Evolutionary conservation across 2,113 vertebrate species (phyloP).

Genomic region (Podiceps cristatus): DNA sequence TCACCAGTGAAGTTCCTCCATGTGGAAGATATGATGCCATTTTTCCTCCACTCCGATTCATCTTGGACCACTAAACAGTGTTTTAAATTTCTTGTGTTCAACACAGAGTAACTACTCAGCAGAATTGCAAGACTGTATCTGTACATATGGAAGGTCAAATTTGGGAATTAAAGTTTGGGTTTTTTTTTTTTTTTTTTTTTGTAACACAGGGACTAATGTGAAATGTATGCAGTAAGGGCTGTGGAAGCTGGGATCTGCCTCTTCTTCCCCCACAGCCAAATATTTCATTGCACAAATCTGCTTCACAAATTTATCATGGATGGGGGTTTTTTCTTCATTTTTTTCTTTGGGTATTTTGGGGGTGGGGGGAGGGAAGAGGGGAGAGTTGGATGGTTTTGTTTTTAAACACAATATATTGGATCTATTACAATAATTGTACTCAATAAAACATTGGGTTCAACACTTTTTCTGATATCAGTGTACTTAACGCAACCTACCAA

Average conservation of each 20-base stretch:
- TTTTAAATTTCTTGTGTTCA: not conserved
- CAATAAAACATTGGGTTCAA: not conserved
- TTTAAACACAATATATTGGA: not conserved
- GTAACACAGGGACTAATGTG: not conserved
- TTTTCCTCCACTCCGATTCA: not conserved
- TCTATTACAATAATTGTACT: not conserved
- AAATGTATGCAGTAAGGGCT: not conserved
- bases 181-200: not conserved
- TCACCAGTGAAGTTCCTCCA: not conserved
- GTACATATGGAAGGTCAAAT: not conserved
- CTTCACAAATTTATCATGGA: not conserved
- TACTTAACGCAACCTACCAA: not conserved
- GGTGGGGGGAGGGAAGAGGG: not conserved
- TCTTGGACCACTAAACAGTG: not conserved
- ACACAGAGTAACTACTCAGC: not conserved
- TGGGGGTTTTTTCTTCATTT: too few relatives aligned
- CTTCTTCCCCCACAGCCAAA: not conserved
- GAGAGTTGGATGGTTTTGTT: not conserved
- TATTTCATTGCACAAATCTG: not conserved
- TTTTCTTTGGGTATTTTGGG: not conserved
- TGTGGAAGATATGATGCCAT: not conserved
- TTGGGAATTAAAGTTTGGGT: not conserved
- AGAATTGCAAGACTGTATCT: not conserved
- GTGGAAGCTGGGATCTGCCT: not conserved
- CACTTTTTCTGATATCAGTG: not conserved